Base-by-base conservation (phyloP, 2,113 vertebrate species). In the Synchiropus splendidus region DNA sequence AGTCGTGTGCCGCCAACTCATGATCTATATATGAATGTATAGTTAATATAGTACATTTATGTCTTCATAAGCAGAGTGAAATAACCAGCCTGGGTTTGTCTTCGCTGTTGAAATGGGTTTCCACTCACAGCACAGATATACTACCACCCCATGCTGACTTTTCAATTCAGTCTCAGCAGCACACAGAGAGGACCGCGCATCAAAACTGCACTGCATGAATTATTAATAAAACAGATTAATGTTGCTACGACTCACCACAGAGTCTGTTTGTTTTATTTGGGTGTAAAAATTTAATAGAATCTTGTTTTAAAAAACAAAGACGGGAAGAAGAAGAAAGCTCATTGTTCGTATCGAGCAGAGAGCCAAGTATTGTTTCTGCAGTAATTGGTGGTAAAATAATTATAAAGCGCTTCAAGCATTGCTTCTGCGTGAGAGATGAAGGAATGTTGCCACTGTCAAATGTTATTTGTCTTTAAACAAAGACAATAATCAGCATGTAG, bases 231-330 rank as follows among this genome's bases (percentile, higher is more conserved):
- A 17, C 17, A 40, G 57, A 60, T 71, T 62, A 68, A 68, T 58
- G 48, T 55, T 63, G 68, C 64, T 57, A 51, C 61, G 48, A 68
- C 62, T 72, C 64, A 63, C 67, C 31, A 67, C 37, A 53, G 56
- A 64, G 62, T 49, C 48, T 68, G 70, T 79, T 78, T 77, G 67
- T 73, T 83, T 75, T 74, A 70, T 82, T 70, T 75, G 63, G 65
- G 70, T 27, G 34, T 78, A 77, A 82, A 75, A 77, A 72, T 75
- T 69, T 70, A 74, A 74, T 73, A 63, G 72, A 52, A 54, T 52
- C 73, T 71, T 56, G 57, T 79, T 61, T 18, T 42, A 57, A 39
- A 30, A 33, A 18, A 44, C 47, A 36, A 57, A 39, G 43, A 17
- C 30, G 36, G 17, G 18, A 27, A 13, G 18, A 38, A 18, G 10